Evolutionary conservation across 2,888 invertebrate species (phyloP).

Genomic region (Drosophila melanocephala): DNA sequence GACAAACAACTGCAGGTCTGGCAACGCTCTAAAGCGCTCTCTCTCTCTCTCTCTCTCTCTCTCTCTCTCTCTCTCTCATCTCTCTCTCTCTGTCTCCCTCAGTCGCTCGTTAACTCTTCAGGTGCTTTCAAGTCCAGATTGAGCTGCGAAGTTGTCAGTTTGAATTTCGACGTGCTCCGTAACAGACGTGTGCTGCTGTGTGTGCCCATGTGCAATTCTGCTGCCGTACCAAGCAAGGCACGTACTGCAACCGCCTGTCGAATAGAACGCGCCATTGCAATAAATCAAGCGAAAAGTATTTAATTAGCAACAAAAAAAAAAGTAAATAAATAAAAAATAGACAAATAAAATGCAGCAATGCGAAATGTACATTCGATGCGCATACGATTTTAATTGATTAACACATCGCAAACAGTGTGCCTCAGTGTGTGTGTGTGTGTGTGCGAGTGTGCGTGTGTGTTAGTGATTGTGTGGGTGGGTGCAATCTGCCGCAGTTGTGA

Average conservation of each 20-base stretch:
- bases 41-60: neutral
- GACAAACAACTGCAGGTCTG: neutral
- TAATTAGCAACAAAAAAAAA: slow-evolving; percentile 39
- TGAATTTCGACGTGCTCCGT: slow-evolving; percentile 24
- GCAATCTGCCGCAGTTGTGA: slow-evolving; percentile 10
- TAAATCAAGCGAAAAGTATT: slow-evolving; percentile 54
- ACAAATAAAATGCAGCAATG: slow-evolving; percentile 44
- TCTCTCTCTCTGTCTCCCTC: neutral
- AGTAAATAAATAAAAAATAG: slow-evolving; percentile 30
- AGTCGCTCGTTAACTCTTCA: neutral
- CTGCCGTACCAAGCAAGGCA: slow-evolving; percentile 57
- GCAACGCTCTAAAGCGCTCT: slow-evolving; percentile 7
- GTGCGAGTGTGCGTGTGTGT: slow-evolving; percentile 35
- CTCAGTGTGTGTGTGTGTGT: slow-evolving; percentile 5
- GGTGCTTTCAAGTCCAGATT: slow-evolving; percentile 27
- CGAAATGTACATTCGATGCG: slow-evolving; percentile 58
- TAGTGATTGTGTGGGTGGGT: slow-evolving; percentile 12
- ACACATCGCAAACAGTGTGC: slow-evolving; percentile 52
- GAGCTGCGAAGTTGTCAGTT: slow-evolving; percentile 26
- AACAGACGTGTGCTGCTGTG: slow-evolving; percentile 38
- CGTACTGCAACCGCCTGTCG: slow-evolving; percentile 39
- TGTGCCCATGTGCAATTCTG: slow-evolving; percentile 20
- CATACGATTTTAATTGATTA: slow-evolving; percentile 67
- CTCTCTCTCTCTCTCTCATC: slow-evolving; percentile 12
- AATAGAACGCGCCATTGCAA: slow-evolving; percentile 33